Evolutionary conservation across 2,888 invertebrate genomes (phyloP), one percentile per base, ranked within the genome.

Genomic region (Formica aserva): DNA sequence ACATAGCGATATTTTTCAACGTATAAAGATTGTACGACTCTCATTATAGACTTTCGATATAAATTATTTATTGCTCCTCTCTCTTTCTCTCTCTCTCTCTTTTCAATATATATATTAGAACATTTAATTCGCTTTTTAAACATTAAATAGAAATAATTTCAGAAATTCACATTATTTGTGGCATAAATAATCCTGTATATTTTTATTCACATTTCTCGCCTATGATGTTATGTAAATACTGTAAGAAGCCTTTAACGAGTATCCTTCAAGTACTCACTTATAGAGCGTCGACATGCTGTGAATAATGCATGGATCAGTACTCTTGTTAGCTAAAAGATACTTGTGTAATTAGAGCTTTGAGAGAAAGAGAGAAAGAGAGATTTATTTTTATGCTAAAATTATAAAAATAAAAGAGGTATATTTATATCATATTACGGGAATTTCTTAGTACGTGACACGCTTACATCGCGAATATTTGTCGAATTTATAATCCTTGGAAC

Each of bases 181-280:
- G 13, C 22, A 69, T 13, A 18, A n/a, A 38, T n/a, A 32, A 29
- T 9, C 13, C 3, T 11, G 8, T 41, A 8, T 22, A 60, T 48
- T 78, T 78, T 78, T 78, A 78, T 71, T 78, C 78, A 60, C 78
- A 78, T 78, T 78, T 78, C 32, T 22, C 60, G 22, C 9, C 26
- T 15, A 45, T 13, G 71, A 48, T 48, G 84, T 85, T 76, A 87
- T 92, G 91, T 92, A 92, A 88, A 92, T 92, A 92, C 72, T 92
- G 90, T 91, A 91, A 91, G 89, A 91, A 92, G 87, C 87, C 87
- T 90, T 90, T 80, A 75, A 77, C 9, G 48, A 63, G 22, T 67
- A 48, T 62, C 48, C 32, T 71, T 78, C 18, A 45, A 60, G 32
- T 78, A 71, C 32, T 78, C 32, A 71, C 6, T 69, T 52, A 9